phyloP scores from a whole-genome alignment of 2,797 vertebrate species.

The Acrossocheilus wenchowensis region DNA sequence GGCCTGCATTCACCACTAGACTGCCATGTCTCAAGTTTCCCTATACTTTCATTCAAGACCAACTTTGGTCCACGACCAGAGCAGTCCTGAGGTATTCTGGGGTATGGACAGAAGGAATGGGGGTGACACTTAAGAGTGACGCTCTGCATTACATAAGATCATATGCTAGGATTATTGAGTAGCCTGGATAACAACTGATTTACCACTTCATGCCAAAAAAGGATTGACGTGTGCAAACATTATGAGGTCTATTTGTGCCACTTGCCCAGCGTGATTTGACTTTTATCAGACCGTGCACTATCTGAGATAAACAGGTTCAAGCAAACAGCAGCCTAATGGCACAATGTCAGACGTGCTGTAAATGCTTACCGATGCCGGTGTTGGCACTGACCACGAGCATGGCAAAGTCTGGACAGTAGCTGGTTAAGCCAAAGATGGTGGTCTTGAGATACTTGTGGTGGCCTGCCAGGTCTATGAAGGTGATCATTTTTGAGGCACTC shows the following conservation, averaged over 20 bases:
- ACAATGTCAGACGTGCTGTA: neutral
- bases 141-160: conserved; percentile 44
- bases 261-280: conserved; percentile 10
- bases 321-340: neutral
- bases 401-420: conserved; percentile 90
- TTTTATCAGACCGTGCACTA: conserved; percentile 22
- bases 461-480: conserved; percentile 90
- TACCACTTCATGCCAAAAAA: neutral
- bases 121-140: neutral
- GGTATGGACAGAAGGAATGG: neutral
- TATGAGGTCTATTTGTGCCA: conserved; percentile 3
- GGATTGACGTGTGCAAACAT: neutral
- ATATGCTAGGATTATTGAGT: conserved; percentile 4
- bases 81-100: conserved; percentile 49
- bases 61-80: neutral
- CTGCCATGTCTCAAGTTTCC: conserved; percentile 53
- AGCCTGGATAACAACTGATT: neutral
- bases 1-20: conserved; percentile 38
- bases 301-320: neutral
- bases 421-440: conserved; percentile 90
- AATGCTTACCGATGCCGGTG: conserved; percentile 85
- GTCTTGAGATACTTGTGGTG: conserved; percentile 92
- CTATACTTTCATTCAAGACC: neutral
- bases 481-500: conserved; percentile 93
- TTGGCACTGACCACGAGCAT: conserved; percentile 91